phyloP scores from a whole-genome alignment of 2,888 invertebrate genomes.

The Colostygia pectinataria region DNA sequence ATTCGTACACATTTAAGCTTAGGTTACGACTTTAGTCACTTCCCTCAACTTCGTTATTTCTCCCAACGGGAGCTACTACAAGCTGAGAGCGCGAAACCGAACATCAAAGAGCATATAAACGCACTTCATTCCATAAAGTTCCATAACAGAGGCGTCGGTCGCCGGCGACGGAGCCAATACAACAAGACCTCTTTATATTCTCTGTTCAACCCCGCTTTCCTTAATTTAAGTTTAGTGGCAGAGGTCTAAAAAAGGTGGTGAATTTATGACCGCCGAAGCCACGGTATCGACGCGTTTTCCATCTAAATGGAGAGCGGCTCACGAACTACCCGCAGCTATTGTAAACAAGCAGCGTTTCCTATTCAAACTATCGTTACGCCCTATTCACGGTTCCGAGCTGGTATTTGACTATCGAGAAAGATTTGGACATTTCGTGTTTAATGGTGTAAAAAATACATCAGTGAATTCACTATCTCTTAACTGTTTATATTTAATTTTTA shows the following conservation, averaged over 20 bases:
- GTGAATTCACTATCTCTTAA: no score
- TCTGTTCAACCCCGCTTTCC: slow-evolving; percentile 42
- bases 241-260: slow-evolving; percentile 55
- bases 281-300: slow-evolving; percentile 70
- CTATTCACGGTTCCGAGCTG: slow-evolving; percentile 60
- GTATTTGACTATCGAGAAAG: slow-evolving; percentile 66
- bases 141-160: slow-evolving; percentile 67
- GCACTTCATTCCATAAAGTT: slow-evolving; percentile 76
- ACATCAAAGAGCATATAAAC: slow-evolving; percentile 77
- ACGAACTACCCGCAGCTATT: slow-evolving; percentile 78
- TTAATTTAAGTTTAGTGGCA: slow-evolving; percentile 39
- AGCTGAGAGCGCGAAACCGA: slow-evolving; percentile 70
- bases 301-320: slow-evolving; percentile 76
- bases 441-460: slow-evolving; percentile 52
- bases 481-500: no score
- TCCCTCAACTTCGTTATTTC: slow-evolving; percentile 65
- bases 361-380: slow-evolving; percentile 75
- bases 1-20: slow-evolving; percentile 50
- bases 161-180: slow-evolving; percentile 55
- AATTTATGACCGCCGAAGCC: slow-evolving; percentile 60
- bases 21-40: slow-evolving; percentile 61
- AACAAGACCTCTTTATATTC: slow-evolving; percentile 55
- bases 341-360: slow-evolving; percentile 76
- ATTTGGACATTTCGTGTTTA: slow-evolving; percentile 53
- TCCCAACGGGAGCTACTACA: slow-evolving; percentile 68